A percentile compares a stretch with the other conserved stretches of the same genome.
These are phyloP conservation scores for Drosophila aff. DNA, from an alignment of 1,140 invertebrate species.

Conservation along the genomic window DNA sequence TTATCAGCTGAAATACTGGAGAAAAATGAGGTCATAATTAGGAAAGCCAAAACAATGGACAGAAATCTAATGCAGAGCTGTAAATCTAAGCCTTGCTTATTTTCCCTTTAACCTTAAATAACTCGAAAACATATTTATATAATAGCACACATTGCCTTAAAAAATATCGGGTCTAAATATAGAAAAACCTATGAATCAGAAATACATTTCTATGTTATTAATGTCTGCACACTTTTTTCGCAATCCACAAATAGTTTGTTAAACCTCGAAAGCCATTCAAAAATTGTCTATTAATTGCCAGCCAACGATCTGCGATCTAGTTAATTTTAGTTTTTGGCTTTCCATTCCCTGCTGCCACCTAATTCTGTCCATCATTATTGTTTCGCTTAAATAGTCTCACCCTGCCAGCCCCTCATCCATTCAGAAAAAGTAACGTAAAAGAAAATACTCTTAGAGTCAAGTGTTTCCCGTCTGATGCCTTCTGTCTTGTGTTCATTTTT, in stretches of 20 bases:
- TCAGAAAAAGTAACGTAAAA: background rate
- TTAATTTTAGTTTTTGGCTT: constrained; percentile 55
- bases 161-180: background rate
- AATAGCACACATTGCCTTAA: background rate
- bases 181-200: background rate
- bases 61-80: background rate
- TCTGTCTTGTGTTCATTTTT: constrained; percentile 41
- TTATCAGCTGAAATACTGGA: background rate
- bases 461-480: constrained; percentile 48
- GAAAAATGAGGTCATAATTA: constrained; percentile 8
- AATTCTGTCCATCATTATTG: constrained; percentile 55
- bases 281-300: constrained; percentile 27
- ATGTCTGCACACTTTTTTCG: background rate
- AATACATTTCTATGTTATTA: constrained; percentile 1
- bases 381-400: constrained; percentile 4
- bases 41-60: background rate
- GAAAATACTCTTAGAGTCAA: constrained; percentile 54
- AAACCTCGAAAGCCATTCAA: constrained; percentile 19
- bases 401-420: background rate
- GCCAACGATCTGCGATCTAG: constrained; percentile 40
- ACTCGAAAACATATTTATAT: background rate
- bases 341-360: constrained; percentile 14
- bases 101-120: background rate
- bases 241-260: background rate
- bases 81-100: background rate